phyloP scores from a whole-genome alignment of 2,113 vertebrate species.

The Suncus etruscus region DNA sequence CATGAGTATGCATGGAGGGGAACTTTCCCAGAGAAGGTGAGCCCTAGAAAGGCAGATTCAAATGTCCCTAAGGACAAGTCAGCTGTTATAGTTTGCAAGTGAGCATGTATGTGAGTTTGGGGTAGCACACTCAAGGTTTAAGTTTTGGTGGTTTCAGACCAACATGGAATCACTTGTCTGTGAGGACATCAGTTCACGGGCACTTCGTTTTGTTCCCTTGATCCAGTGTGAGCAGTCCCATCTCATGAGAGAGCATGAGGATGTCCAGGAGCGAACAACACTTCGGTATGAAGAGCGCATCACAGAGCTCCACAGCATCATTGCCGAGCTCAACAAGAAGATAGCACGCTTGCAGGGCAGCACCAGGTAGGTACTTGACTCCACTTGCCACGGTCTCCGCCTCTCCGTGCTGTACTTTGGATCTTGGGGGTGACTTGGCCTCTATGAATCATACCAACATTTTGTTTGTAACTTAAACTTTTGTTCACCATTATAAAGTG shows the following conservation, averaged over 20 bases:
- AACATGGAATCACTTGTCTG: not conserved
- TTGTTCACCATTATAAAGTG: not conserved
- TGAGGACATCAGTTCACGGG: not conserved
- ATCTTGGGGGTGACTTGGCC: not conserved
- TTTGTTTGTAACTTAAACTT: not conserved
- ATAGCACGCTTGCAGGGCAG: constrained; percentile 91
- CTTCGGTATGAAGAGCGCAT: constrained; percentile 93
- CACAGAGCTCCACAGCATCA: constrained; percentile 93
- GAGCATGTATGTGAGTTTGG: not conserved
- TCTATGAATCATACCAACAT: not conserved
- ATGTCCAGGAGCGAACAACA: constrained; percentile 90
- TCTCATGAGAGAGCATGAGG: constrained; percentile 92
- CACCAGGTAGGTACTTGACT: constrained; percentile 86
- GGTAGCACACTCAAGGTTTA: not conserved
- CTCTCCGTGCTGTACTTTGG: not conserved
- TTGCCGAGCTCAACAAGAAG: constrained; percentile 94
- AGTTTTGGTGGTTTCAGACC: not conserved
- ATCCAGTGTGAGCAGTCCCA: constrained; percentile 92
- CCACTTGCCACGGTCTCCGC: fast-evolving
- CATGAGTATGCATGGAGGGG: too few relatives aligned
- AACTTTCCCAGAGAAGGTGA: not conserved
- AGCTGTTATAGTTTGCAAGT: not conserved
- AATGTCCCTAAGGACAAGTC: not conserved
- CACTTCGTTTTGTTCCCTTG: constrained; percentile 41
- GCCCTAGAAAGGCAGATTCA: not conserved